phyloP scores from a whole-genome alignment of 2,113 vertebrate genomes.

The Apteryx owenii region DNA sequence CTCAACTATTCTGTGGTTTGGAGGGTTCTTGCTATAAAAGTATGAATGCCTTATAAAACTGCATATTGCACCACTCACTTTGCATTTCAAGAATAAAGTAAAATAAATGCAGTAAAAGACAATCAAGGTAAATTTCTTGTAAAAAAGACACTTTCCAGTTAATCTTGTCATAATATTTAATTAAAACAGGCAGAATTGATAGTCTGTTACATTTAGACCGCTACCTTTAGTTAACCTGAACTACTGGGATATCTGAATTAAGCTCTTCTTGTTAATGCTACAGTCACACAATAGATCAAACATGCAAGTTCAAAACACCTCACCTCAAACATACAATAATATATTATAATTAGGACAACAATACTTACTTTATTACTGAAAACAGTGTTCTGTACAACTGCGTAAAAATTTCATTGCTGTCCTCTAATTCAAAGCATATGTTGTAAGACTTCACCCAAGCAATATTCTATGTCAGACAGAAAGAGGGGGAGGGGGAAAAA shows the following conservation, averaged over 20 bases:
- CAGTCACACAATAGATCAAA: background rate
- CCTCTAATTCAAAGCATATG: conserved; percentile 99
- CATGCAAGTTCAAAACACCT: background rate
- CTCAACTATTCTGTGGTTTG: background rate
- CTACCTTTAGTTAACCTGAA: background rate
- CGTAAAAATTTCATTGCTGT: conserved; percentile 99
- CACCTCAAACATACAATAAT: background rate
- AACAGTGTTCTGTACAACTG: conserved; percentile 97
- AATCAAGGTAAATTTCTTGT: background rate
- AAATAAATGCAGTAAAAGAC: background rate
- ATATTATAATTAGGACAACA: background rate
- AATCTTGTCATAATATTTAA: background rate
- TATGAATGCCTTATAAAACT: background rate
- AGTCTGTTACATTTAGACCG: background rate
- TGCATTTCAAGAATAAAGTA: background rate
- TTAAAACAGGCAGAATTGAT: background rate
- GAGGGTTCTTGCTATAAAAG: too few relatives aligned
- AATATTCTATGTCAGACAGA: conserved; percentile 86
- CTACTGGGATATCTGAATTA: background rate
- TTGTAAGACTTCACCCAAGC: conserved; percentile 99
- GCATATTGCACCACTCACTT: background rate
- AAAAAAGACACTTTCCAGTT: background rate
- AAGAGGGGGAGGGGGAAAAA: background rate
- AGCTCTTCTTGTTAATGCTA: background rate
- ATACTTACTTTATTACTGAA: conserved; percentile 98